Evolutionary conservation across 2,888 invertebrate species (phyloP).

Genomic region (Eugnorisma glareosa): DNA sequence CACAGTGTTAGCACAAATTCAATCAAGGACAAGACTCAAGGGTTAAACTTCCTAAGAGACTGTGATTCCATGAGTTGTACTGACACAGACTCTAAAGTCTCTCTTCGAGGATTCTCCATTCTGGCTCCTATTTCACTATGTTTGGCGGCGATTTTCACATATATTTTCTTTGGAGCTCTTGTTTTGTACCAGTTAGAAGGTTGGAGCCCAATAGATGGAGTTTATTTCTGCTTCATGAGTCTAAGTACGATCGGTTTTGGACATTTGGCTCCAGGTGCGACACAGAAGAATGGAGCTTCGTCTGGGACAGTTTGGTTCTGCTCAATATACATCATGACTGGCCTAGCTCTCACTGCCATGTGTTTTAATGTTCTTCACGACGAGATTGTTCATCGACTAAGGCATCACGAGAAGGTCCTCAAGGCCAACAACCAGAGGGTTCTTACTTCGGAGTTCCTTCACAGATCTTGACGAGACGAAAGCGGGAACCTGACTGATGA

Average conservation of each 20-base stretch:
- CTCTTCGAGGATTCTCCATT: constrained; percentile 94
- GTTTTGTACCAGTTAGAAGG: constrained; percentile 97
- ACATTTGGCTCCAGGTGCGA: constrained; percentile 94
- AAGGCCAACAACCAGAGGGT: constrained; percentile 84
- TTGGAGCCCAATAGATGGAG: constrained; percentile 97
- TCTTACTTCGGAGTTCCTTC: constrained; percentile 85
- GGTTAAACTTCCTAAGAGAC: constrained; percentile 86
- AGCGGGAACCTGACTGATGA: constrained; percentile 85
- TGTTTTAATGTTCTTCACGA: constrained; percentile 97
- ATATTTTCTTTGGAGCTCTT: constrained; percentile 97
- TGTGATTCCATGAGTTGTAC: constrained; percentile 91
- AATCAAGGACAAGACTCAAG: constrained; percentile 86
- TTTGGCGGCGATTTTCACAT: constrained; percentile 96
- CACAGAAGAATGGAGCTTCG: constrained; percentile 87
- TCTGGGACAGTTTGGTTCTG: constrained; percentile 96
- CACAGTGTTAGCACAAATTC: constrained; percentile 85
- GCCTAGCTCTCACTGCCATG: constrained; percentile 97
- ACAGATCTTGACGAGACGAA: constrained; percentile 88
- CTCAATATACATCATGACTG: constrained; percentile 96
- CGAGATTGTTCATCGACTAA: constrained; percentile 95
- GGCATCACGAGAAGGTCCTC: constrained; percentile 90
- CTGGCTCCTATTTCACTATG: constrained; percentile 97
- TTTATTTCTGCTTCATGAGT: constrained; percentile 99
- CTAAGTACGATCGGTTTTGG: constrained; percentile 98
- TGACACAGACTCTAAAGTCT: constrained; percentile 93